A percentile compares a stretch with the other conserved stretches of the same genome.
phyloP scores from a whole-genome alignment of 2,888 invertebrate genomes.

The Galerucella nymphaeae region DNA sequence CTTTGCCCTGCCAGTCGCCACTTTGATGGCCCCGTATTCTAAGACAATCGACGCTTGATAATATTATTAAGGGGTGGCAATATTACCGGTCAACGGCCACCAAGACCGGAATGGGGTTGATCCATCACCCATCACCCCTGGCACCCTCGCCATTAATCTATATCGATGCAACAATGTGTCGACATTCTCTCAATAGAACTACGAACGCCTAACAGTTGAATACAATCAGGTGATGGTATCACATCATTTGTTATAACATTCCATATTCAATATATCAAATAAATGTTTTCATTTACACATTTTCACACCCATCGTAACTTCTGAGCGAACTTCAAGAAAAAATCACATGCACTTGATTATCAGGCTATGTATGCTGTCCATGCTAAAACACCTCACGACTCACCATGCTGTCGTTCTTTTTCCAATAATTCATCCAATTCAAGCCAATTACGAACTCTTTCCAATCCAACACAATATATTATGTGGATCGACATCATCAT shows the following conservation, averaged over 20 bases:
- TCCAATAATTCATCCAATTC: no score
- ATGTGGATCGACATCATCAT: no score
- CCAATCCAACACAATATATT: no score
- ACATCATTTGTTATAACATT: background rate
- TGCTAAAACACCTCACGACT: no score
- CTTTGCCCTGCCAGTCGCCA: constrained; percentile 54
- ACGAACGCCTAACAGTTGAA: constrained; percentile 24
- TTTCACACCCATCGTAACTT: no score
- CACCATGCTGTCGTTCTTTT: no score
- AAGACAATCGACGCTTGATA: constrained; percentile 59
- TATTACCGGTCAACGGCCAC: constrained; percentile 56
- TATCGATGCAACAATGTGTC: constrained; percentile 60
- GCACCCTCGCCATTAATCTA: constrained; percentile 56
- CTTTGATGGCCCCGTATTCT: constrained; percentile 57
- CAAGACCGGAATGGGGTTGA: constrained; percentile 49
- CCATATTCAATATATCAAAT: no score
- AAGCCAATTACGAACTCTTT: no score
- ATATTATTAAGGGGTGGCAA: constrained; percentile 58
- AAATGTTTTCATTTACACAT: no score
- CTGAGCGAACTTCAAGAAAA: no score
- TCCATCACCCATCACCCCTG: constrained; percentile 39
- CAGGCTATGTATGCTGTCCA: no score
- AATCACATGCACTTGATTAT: no score
- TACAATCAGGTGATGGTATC: constrained; percentile 22
- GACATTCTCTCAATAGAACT: constrained; percentile 46